phyloP scores from a whole-genome alignment of 2,888 invertebrate species.

The Allophyes oxyacanthae region DNA sequence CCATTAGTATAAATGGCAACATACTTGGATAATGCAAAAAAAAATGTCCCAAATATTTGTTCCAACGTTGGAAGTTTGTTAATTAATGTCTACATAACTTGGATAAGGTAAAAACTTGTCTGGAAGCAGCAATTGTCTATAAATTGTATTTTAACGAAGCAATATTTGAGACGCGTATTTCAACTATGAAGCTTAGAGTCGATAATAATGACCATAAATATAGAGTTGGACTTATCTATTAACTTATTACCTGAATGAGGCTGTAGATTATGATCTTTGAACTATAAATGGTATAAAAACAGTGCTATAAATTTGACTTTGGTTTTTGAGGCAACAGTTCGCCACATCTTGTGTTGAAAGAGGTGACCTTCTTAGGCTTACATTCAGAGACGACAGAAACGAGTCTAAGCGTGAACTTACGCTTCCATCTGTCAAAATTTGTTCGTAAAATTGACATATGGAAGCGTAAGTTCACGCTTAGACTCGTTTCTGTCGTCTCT shows the following conservation, averaged over 20 bases:
- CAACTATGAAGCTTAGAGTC: conserved; percentile 25
- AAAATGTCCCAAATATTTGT: conserved; percentile 34
- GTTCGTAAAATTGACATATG: no score
- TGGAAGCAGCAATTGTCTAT: conserved; percentile 59
- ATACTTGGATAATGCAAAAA: conserved; percentile 5
- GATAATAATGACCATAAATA: conserved; percentile 45
- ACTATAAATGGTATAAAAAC: conserved; percentile 2
- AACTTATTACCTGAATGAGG: conserved; percentile 19
- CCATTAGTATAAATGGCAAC: conserved; percentile 10
- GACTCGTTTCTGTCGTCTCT: no score
- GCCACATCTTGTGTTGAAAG: not conserved
- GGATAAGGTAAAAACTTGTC: conserved; percentile 35
- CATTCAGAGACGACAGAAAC: no score
- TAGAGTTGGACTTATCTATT: conserved; percentile 7
- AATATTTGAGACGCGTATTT: conserved; percentile 43
- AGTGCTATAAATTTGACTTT: conserved; percentile 7
- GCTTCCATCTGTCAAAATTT: no score
- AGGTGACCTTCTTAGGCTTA: no score
- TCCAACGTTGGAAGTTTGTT: conserved; percentile 33
- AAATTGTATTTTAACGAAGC: conserved; percentile 59
- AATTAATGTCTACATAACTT: conserved; percentile 45
- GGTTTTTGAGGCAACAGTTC: not conserved
- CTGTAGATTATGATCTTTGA: conserved; percentile 17
- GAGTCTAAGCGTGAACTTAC: no score
- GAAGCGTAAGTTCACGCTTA: no score